Evolutionary conservation across 2,888 invertebrate genomes (phyloP).

Genomic region (Macrostomum cliftonense): DNA sequence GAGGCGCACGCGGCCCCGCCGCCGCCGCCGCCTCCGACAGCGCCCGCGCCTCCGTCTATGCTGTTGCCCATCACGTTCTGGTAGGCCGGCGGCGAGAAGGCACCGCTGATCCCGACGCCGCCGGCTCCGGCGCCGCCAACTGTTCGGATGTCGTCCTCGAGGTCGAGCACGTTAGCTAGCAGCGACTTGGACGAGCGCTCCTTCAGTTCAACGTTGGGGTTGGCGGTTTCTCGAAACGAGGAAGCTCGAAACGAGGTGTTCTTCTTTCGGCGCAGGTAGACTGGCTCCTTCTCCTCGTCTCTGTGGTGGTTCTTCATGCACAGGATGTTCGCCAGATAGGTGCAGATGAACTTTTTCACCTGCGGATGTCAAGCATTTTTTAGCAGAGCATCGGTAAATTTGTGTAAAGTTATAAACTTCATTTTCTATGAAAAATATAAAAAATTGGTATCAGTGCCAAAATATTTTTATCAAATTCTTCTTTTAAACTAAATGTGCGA

Average conservation of each 20-base stretch:
- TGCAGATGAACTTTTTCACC: conserved; percentile 82
- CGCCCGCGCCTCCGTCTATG: neutral
- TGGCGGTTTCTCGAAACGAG: neutral
- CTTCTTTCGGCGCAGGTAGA: too few species aligned
- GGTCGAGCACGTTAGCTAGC: conserved; percentile 82
- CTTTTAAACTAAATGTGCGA: too few species aligned
- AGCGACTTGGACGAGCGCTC: conserved; percentile 82
- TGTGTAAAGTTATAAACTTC: too few species aligned
- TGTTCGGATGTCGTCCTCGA: conserved; percentile 67
- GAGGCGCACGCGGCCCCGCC: neutral
- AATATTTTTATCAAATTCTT: too few species aligned
- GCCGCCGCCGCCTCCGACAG: neutral
- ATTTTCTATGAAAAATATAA: too few species aligned
- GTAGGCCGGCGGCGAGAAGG: neutral
- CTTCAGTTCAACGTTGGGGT: conserved; percentile 50
- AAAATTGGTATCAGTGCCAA: too few species aligned
- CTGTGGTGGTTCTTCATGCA: conserved; percentile 54
- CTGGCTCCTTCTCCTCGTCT: too few species aligned
- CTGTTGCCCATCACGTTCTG: neutral
- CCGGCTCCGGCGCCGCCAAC: conserved; percentile 2
- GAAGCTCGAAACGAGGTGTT: neutral
- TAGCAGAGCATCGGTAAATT: too few species aligned
- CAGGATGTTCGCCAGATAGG: conserved; percentile 87
- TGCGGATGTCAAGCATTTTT: conserved; percentile 33
- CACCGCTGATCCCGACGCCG: neutral